phyloP scores from a whole-genome alignment of 1,140 invertebrate genomes.

The Orius insidiosus region DNA sequence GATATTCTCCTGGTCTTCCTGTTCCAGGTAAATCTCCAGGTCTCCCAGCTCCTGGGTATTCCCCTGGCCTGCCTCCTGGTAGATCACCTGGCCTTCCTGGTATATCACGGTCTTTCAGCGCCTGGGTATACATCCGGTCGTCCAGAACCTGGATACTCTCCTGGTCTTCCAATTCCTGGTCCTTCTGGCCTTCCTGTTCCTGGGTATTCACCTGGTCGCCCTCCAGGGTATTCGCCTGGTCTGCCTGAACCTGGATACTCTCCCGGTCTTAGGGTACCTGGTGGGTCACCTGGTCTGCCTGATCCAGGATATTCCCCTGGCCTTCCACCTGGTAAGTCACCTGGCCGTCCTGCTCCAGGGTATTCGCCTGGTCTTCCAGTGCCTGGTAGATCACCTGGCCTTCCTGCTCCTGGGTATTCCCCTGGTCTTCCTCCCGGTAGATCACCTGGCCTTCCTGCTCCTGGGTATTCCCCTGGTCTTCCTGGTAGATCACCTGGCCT shows the following conservation, averaged over 20 bases:
- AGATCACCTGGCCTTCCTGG: constrained; percentile 13
- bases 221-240: constrained; percentile 13
- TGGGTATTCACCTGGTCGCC: constrained; percentile 9
- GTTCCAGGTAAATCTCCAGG: constrained; percentile 1
- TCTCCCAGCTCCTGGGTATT: constrained; percentile 4
- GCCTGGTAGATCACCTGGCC: constrained; percentile 12
- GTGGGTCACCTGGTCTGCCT: constrained; percentile 5
- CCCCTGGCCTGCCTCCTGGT: constrained; percentile 13
- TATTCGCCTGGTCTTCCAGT: constrained; percentile 16
- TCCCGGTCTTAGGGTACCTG: constrained; percentile 7
- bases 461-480: constrained; percentile 12
- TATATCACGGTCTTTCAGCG: too few relatives aligned
- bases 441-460: constrained; percentile 9
- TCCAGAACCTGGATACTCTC: constrained; percentile 12
- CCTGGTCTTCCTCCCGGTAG: constrained; percentile 13
- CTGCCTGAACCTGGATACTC: constrained; percentile 3
- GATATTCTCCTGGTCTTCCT: background rate
- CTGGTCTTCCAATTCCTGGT: constrained; percentile 12
- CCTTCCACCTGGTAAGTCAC: too few relatives aligned
- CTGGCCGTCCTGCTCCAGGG: too few relatives aligned
- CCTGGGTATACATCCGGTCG: constrained; percentile 3
- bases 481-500: constrained; percentile 15
- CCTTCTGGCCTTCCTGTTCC: constrained; percentile 8
- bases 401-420: constrained; percentile 11
- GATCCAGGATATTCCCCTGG: constrained; percentile 12